Conservation (phyloP, 2,797 vertebrate genomes). For the Stomatorhinus walkeri region DNA sequence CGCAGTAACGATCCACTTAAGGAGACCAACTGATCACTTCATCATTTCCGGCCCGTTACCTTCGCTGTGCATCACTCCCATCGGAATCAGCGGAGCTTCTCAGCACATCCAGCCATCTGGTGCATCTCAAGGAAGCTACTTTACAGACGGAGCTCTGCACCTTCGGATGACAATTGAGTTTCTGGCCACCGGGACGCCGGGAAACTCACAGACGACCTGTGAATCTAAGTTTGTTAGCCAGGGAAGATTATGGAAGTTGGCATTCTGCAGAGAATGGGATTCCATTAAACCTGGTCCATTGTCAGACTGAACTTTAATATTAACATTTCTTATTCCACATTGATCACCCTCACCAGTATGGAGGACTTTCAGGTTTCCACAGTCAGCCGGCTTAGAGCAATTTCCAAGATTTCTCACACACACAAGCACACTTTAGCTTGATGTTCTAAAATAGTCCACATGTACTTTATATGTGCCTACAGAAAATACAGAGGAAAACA, state of each 20-base stretch:
- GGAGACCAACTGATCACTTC: not conserved
- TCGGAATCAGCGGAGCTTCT: not conserved
- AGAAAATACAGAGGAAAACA: conserved; percentile 24
- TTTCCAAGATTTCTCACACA: not conserved
- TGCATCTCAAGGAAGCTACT: not conserved
- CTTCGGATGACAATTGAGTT: not conserved
- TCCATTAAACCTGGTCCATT: not conserved
- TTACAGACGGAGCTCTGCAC: not conserved
- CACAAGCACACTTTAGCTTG: not conserved
- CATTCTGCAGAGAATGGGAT: not conserved
- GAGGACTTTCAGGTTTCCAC: not conserved
- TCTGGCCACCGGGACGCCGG: not conserved
- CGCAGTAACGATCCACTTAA: not conserved
- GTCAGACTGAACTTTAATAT: not conserved
- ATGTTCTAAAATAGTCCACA: conserved; percentile 3
- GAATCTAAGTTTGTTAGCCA: not conserved
- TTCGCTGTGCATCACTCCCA: not conserved
- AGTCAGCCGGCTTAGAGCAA: not conserved
- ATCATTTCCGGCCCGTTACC: not conserved
- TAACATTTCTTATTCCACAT: not conserved
- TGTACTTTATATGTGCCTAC: conserved; percentile 25
- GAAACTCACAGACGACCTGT: not conserved
- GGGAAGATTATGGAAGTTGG: not conserved
- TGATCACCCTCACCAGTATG: not conserved
- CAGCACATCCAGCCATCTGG: not conserved